Conservation (phyloP, 2,113 vertebrate genomes). For the Oryzias melastigma region DNA sequence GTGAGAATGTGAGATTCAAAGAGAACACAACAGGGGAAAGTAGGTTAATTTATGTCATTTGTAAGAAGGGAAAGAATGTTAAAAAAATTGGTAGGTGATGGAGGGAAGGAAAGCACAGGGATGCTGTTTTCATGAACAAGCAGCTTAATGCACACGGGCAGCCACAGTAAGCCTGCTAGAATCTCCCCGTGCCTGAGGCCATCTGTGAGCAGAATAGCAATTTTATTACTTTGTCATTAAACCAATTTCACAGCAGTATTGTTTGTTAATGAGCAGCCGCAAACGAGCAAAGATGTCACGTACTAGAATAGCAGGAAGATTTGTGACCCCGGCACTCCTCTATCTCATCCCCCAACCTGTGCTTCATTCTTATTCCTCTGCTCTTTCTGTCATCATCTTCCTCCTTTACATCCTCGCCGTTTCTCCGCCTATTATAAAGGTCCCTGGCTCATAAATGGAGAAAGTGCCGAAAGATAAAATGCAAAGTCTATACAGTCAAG, state of each 20-base stretch:
- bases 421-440: constrained; percentile 75
- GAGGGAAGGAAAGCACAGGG: constrained; percentile 81
- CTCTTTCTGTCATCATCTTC: constrained; percentile 41
- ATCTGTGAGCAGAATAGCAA: constrained; percentile 99
- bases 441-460: constrained; percentile 88
- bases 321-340: constrained; percentile 84
- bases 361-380: constrained; percentile 59
- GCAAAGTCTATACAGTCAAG: constrained; percentile 96
- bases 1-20: constrained; percentile 62
- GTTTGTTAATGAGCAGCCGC: constrained; percentile 99
- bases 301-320: constrained; percentile 98
- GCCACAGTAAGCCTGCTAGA: constrained; percentile 95
- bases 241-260: constrained; percentile 99
- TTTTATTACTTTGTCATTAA: constrained; percentile 99
- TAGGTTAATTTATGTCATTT: constrained; percentile 83
- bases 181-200: constrained; percentile 95
- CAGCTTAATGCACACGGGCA: constrained; percentile 97
- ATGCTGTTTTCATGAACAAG: constrained; percentile 98
- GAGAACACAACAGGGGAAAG: constrained; percentile 66
- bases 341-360: constrained; percentile 55
- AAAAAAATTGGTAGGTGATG: constrained; percentile 80
- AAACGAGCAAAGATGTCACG: constrained; percentile 99
- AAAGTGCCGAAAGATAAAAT: constrained; percentile 96
- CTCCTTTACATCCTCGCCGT: constrained; percentile 40
- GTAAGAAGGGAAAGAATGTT: constrained; percentile 77